These are phyloP conservation scores for Psittacula cyanocephala DNA, from an alignment of 2,113 vertebrate species.

Conservation along the genomic window DNA sequence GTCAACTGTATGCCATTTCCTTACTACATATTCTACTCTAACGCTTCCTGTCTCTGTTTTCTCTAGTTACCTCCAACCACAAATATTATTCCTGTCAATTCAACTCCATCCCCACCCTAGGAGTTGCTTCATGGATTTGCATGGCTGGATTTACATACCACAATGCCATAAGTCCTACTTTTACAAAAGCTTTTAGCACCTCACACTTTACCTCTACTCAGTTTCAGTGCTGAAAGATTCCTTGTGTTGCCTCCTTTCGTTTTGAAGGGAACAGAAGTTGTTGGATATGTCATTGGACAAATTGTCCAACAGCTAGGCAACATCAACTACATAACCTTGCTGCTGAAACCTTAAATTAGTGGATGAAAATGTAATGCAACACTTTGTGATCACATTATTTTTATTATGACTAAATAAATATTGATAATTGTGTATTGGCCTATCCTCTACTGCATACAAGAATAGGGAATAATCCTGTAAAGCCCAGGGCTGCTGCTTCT, in stretches of 20 bases:
- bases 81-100: neutral
- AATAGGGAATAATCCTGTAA: neutral
- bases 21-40: neutral
- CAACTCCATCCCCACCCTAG: neutral
- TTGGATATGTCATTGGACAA: neutral
- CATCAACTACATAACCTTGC: fast-evolving
- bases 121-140: neutral
- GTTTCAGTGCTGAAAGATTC: neutral
- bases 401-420: neutral
- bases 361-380: neutral
- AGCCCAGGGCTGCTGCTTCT: neutral
- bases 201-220: neutral
- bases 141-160: neutral
- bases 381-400: neutral
- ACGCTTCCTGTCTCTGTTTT: neutral
- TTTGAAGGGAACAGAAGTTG: neutral
- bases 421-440: neutral
- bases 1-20: neutral
- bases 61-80: neutral
- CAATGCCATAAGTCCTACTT: neutral
- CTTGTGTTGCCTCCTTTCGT: neutral
- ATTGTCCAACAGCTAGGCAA: neutral
- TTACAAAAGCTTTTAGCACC: neutral
- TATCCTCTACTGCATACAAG: neutral
- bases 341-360: neutral